These are phyloP conservation scores for Trichogramma pretiosum DNA, from an alignment of 1,140 invertebrate genomes.

Conservation along the genomic window DNA sequence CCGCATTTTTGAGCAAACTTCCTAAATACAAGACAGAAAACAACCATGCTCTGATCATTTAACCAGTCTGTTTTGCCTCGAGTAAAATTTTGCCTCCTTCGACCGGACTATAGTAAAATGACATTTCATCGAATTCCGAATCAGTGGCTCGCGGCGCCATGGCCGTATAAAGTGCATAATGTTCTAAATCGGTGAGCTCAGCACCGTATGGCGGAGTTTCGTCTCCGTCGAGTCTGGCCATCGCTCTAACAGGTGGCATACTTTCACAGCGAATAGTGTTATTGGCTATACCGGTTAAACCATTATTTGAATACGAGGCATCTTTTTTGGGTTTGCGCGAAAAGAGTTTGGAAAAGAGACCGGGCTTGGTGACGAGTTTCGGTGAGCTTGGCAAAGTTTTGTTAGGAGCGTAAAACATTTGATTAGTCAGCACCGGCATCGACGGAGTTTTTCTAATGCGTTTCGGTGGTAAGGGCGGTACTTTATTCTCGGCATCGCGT, in stretches of 20 bases:
- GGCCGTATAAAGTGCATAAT: slow-evolving; percentile 75
- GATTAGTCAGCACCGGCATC: slow-evolving; percentile 39
- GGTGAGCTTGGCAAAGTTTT: slow-evolving; percentile 41
- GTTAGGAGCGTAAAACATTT: slow-evolving; percentile 29
- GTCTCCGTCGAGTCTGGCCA: slow-evolving; percentile 25
- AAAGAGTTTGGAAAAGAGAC: slow-evolving; percentile 60
- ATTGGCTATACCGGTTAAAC: slow-evolving; percentile 5
- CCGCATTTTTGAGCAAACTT: slow-evolving; percentile 17
- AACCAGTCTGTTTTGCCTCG: slow-evolving; percentile 28
- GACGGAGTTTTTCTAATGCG: slow-evolving; percentile 57
- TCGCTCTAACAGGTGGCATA: not conserved
- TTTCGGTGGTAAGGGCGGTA: slow-evolving; percentile 72
- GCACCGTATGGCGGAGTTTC: slow-evolving; percentile 37
- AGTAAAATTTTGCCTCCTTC: slow-evolving; percentile 60
- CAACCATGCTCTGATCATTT: slow-evolving; percentile 6
- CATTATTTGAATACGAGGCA: not conserved
- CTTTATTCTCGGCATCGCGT: slow-evolving; percentile 35
- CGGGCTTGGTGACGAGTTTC: slow-evolving; percentile 50
- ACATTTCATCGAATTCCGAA: slow-evolving; percentile 79
- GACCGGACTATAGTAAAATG: slow-evolving; percentile 75
- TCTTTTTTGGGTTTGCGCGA: slow-evolving; percentile 40
- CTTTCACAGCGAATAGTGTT: not conserved
- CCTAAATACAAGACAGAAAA: not conserved
- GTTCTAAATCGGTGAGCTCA: slow-evolving; percentile 73
- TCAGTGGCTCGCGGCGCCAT: slow-evolving; percentile 73